A percentile compares a stretch with the other conserved stretches of the same genome.
Conservation (phyloP, 1,140 invertebrate species). For the Drosophila seguyi region DNA sequence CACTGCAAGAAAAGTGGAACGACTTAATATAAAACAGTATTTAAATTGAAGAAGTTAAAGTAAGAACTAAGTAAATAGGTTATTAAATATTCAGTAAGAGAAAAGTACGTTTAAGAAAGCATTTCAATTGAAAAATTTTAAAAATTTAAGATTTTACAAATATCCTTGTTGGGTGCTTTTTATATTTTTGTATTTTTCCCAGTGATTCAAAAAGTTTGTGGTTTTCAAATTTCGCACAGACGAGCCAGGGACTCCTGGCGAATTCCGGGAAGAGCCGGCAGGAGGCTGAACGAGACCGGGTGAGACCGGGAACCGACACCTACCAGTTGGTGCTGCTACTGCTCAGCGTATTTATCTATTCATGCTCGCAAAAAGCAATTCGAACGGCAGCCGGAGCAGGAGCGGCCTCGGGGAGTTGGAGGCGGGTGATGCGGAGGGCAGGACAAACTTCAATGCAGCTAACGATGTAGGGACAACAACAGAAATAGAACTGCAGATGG, state of each 20-base stretch:
- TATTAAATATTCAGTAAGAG: no score
- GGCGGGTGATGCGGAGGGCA: constrained; percentile 1
- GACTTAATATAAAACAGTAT: background rate
- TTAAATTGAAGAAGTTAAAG: background rate
- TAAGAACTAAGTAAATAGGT: no score
- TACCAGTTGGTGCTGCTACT: constrained; percentile 48
- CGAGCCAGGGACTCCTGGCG: constrained; percentile 15
- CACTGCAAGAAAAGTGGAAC: constrained; percentile 29
- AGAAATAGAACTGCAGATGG: constrained; percentile 43
- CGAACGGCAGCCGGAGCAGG: constrained; percentile 29
- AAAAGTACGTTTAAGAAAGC: background rate
- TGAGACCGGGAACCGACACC: constrained; percentile 45
- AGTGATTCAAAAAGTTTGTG: constrained; percentile 66
- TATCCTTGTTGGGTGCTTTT: no score
- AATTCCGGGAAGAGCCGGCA: constrained; percentile 5
- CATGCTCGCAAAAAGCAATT: constrained; percentile 80
- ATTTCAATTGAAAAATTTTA: background rate
- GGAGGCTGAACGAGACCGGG: constrained; percentile 25
- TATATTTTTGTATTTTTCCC: background rate
- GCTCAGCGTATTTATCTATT: constrained; percentile 79
- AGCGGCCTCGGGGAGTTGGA: background rate
- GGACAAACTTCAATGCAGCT: constrained; percentile 77
- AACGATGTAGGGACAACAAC: constrained; percentile 76
- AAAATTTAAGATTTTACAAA: background rate
- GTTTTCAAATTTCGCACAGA: constrained; percentile 73